Percentiles rank a stretch among this genome's conserved stretches.
These are phyloP conservation scores for Saturnia japonica DNA, from an alignment of 2,888 invertebrate genomes.

Conservation along the genomic window DNA sequence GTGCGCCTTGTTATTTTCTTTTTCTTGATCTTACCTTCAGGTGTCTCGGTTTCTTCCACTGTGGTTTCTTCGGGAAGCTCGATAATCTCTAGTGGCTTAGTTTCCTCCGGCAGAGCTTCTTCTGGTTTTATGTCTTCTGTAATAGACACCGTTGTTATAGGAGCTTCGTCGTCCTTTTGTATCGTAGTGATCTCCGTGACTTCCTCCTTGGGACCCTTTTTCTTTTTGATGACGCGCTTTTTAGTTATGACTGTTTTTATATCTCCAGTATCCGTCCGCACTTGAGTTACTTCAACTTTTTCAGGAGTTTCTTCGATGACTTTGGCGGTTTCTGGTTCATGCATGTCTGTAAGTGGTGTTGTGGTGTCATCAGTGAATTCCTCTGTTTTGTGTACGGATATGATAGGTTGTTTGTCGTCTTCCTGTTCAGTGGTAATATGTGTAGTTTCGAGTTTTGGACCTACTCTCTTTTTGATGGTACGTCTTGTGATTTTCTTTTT, in stretches of 20 bases:
- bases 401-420: slow-evolving; percentile 32
- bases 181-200: slow-evolving; percentile 37
- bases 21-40: slow-evolving; percentile 46
- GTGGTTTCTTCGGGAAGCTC: slow-evolving; percentile 51
- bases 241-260: slow-evolving; percentile 44
- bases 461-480: slow-evolving; percentile 62
- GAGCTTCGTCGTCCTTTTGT: slow-evolving; percentile 51
- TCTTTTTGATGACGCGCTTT: slow-evolving; percentile 44
- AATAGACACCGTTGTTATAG: slow-evolving; percentile 49
- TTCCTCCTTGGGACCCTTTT: slow-evolving; percentile 38
- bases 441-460: slow-evolving; percentile 48
- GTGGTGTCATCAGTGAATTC: slow-evolving; percentile 37
- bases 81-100: slow-evolving; percentile 30
- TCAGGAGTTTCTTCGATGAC: slow-evolving; percentile 31
- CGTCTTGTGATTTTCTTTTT: slow-evolving; percentile 40
- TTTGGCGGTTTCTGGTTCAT: slow-evolving; percentile 23
- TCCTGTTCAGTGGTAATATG: slow-evolving; percentile 51
- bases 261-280: slow-evolving; percentile 30
- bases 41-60: slow-evolving; percentile 45
- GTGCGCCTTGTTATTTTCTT: neutral
- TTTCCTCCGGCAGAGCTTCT: slow-evolving; percentile 41
- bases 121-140: slow-evolving; percentile 55
- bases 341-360: slow-evolving; percentile 28
- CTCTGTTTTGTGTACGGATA: slow-evolving; percentile 30
- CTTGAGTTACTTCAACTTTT: slow-evolving; percentile 26